phyloP scores from a whole-genome alignment of 2,113 vertebrate species.

The Python bivittatus region DNA sequence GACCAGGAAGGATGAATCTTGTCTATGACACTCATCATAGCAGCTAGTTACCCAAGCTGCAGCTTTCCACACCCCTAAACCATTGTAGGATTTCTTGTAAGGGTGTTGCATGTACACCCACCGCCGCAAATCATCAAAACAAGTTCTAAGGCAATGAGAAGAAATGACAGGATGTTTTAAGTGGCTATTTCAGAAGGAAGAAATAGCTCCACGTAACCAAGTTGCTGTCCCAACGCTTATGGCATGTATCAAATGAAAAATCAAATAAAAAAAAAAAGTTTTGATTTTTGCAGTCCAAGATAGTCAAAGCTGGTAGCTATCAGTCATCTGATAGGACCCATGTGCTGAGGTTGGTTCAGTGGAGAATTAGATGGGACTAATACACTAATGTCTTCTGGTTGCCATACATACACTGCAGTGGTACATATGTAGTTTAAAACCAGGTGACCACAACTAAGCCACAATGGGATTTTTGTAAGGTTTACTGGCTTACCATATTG shows the following conservation, averaged over 20 bases:
- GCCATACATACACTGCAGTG: neutral
- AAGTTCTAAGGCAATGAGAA: conserved; percentile 64
- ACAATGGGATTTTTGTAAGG: neutral
- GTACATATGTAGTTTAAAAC: neutral
- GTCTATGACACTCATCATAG: conserved; percentile 74
- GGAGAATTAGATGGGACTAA: too few species aligned
- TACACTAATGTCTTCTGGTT: neutral
- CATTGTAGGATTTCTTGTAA: conserved; percentile 57
- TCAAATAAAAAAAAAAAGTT: neutral
- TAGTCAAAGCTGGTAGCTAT: neutral
- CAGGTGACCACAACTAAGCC: neutral
- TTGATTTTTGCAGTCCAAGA: neutral
- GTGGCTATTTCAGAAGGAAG: conserved; percentile 31
- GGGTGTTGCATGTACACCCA: neutral
- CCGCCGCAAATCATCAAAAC: conserved; percentile 49
- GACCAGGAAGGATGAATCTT: conserved; percentile 64
- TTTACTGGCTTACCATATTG: neutral
- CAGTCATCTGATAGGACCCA: neutral
- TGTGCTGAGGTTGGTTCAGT: neutral
- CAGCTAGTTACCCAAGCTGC: conserved; percentile 53
- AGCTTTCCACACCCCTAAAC: conserved; percentile 64
- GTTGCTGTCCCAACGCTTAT: neutral
- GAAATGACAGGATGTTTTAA: conserved; percentile 41
- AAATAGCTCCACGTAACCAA: neutral
- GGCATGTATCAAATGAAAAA: neutral